Base-by-base conservation (phyloP, 1,140 invertebrate genomes). In the Lethrus apterus region DNA sequence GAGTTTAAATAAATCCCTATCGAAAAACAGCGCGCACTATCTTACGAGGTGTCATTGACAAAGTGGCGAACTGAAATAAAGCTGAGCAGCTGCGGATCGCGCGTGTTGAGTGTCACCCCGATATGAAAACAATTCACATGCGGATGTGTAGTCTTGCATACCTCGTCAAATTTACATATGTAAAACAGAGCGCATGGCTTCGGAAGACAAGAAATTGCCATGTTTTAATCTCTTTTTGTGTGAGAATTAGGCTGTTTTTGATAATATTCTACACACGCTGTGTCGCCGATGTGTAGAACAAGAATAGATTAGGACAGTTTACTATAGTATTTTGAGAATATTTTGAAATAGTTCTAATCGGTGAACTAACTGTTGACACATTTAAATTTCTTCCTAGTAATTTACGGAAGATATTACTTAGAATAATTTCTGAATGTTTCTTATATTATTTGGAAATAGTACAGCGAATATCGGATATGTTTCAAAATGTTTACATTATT, bases 1-100 rank as follows among this genome's bases (percentile, higher is more conserved):
- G 53, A 48, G 43, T 57, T 56, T 45, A 56, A 55, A 59, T 59
- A 57, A 59, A 56, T 59, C 50, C 48, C 43, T 56, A 52, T 51
- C 48, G 48, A 47, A 49, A 54, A 52, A 52, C 42, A 49, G 34
- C 49, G 41, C 44, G 23, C 43, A 29, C 50, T 42, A 46, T 42
- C 50, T 48, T 48, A 21, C 48, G 30, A 21, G 43, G 20, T 59
- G 58, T 56, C 58, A 60, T 41, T 60, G 58, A 60, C 58, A 56
- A 58, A 60, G 55, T 58, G 49, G 50, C 48, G 36, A 50, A 56
- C 51, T 53, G 54, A 60, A 60, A 60, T 56, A 56, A 59, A 59
- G 48, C 47, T 36, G 51, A 54, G 54, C 56, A 58, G 56, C 56
- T 58, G 56, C 43, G 19, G 5, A 15, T 20, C 32, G 50, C 47